A percentile compares a stretch with the other conserved stretches of the same genome.
phyloP scores from a whole-genome alignment of 2,797 vertebrate genomes.

The Champsocephalus gunnari region DNA sequence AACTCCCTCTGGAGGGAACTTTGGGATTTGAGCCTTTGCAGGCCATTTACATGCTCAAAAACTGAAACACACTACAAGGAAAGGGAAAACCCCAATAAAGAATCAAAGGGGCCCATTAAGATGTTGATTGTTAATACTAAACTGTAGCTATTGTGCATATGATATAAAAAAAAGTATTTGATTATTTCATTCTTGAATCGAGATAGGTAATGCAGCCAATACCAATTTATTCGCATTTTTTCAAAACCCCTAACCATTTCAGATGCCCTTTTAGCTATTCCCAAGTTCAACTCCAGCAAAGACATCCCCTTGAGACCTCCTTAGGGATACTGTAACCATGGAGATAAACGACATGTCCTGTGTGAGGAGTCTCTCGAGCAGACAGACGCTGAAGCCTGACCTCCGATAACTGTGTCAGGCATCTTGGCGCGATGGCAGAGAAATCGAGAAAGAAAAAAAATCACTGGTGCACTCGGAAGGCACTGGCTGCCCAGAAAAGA shows the following conservation, averaged over 20 bases:
- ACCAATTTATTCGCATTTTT: neutral
- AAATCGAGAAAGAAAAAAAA: conserved; percentile 31
- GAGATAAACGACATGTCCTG: conserved; percentile 55
- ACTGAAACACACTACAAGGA: too few relatives aligned
- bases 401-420: conserved; percentile 67
- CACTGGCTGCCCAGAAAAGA: conserved; percentile 46
- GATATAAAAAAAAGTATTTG: too few relatives aligned
- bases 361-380: conserved; percentile 41
- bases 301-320: conserved; percentile 35
- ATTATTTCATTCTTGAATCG: too few relatives aligned
- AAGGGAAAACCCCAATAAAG: too few relatives aligned
- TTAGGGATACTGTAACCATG: conserved; percentile 42
- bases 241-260: neutral
- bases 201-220: too few relatives aligned
- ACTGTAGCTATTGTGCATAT: too few relatives aligned
- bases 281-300: conserved; percentile 30
- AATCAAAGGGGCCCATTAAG: too few relatives aligned
- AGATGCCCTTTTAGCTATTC: conserved; percentile 8
- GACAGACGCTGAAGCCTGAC: conserved; percentile 65
- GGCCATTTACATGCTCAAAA: too few relatives aligned
- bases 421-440: conserved; percentile 45
- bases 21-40: too few relatives aligned
- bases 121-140: too few relatives aligned
- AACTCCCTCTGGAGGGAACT: too few relatives aligned
- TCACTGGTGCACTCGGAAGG: conserved; percentile 25